A percentile compares a stretch with the other conserved stretches of the same genome.
phyloP scores from a whole-genome alignment of 2,113 vertebrate species.

The Epinephelus fuscoguttatus region DNA sequence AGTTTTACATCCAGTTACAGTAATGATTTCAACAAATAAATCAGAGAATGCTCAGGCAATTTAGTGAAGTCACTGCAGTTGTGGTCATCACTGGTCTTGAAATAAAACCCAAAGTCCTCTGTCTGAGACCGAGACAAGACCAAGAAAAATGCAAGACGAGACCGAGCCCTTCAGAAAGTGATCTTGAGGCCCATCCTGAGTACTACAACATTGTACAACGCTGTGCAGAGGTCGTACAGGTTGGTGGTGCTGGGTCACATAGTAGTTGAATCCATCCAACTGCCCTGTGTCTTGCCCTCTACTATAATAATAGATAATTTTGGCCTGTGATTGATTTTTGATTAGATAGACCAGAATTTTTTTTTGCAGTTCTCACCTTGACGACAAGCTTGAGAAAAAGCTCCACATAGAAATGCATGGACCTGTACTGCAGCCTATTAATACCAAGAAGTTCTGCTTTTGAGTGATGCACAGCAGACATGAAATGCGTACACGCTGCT shows the following conservation, averaged over 20 bases:
- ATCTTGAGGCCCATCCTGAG: too few relatives aligned
- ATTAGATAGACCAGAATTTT: background rate
- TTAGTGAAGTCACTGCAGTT: too few relatives aligned
- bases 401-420: background rate
- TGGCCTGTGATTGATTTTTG: conserved; percentile 22
- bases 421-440: background rate
- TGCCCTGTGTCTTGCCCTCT: conserved; percentile 2
- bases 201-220: too few relatives aligned
- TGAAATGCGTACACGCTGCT: conserved; percentile 12
- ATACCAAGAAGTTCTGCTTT: background rate
- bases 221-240: background rate
- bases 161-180: too few relatives aligned
- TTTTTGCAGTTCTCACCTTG: background rate
- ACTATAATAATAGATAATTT: conserved; percentile 29
- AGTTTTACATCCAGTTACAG: too few relatives aligned
- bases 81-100: too few relatives aligned
- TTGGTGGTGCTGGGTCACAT: background rate
- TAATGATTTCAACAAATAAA: too few relatives aligned
- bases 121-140: too few relatives aligned
- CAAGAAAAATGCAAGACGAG: too few relatives aligned
- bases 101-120: too few relatives aligned
- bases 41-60: too few relatives aligned
- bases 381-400: background rate
- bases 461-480: conserved; percentile 11
- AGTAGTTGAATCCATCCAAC: conserved; percentile 19